Percentiles rank a stretch among this genome's conserved stretches.
Evolutionary conservation across 2,797 vertebrate genomes (phyloP).

Genomic region (Sandelia bainsii): DNA sequence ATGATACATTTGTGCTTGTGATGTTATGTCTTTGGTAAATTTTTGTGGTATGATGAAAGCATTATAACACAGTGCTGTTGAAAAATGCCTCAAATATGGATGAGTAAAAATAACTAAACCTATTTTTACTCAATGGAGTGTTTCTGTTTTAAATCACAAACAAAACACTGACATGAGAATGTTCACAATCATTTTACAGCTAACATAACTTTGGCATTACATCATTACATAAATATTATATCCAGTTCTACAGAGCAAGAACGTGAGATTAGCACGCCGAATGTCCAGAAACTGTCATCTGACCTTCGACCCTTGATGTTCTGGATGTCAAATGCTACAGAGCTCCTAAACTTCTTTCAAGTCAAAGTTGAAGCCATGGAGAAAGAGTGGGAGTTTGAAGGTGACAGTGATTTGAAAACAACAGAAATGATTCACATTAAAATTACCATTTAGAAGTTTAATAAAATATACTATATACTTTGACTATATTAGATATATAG

Average conservation of each 20-base stretch:
- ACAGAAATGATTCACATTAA: not conserved
- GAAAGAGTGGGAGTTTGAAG: constrained; percentile 94
- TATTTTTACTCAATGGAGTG: constrained; percentile 63
- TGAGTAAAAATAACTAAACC: constrained; percentile 57
- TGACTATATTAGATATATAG: not conserved
- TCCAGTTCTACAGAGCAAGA: constrained; percentile 87
- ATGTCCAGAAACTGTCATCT: constrained; percentile 88
- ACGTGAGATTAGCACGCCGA: constrained; percentile 83
- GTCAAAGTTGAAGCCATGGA: constrained; percentile 93
- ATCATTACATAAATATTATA: constrained; percentile 50
- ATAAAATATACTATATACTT: constrained; percentile 28
- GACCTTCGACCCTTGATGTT: constrained; percentile 93
- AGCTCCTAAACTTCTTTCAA: constrained; percentile 94
- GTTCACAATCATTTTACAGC: constrained; percentile 47
- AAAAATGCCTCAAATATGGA: constrained; percentile 51
- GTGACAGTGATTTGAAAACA: constrained; percentile 76
- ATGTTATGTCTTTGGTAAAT: constrained; percentile 74
- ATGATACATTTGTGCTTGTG: constrained; percentile 70
- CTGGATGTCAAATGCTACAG: constrained; percentile 96
- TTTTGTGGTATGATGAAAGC: constrained; percentile 70
- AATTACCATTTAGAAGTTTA: not conserved
- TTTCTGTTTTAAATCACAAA: constrained; percentile 34
- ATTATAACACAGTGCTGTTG: constrained; percentile 51
- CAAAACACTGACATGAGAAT: constrained; percentile 51
- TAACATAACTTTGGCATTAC: constrained; percentile 50